Base-by-base conservation (phyloP, 2,888 invertebrate genomes). In the Geophilus truncorum region DNA sequence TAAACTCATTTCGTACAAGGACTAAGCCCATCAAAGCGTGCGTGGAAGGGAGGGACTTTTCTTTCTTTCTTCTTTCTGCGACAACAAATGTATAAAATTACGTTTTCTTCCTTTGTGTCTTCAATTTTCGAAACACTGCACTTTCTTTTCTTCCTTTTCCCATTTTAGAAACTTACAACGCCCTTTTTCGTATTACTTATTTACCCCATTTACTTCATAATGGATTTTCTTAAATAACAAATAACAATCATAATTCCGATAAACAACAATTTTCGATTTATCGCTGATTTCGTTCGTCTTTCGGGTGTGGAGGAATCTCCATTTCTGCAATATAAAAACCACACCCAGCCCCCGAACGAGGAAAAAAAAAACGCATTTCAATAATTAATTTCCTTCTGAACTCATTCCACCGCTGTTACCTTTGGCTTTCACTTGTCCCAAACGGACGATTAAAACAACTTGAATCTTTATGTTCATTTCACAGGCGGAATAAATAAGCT, bases 11-110 rank as follows among this genome's bases (percentile, higher is more conserved):
- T 62, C 10, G 62, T 6, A 57, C n/a, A 25, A 62, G 28, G 25
- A 62, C 62, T 62, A 25, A 62, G 28, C 23, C 25, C 25, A 62
- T 62, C 62, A 45, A 45, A 45, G n/a, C n/a, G 40, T 12, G 15
- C 15, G 40, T 10, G 34, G 45, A 45, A n/a, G n/a, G 45, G n/a
- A 18, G 18, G 9, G 32, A 32, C 32, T 9, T 32, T 32, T 6
- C 32, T 32, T 32, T 9, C 32, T 6, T 32, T n/a, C 45, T 5
- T n/a, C 45, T n/a, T 45, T n/a, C 45, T 40, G n/a, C n/a, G n/a
- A 40, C 40, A 18, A 23, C 62, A 62, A 62, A 62, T 62, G 23
- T 62, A 62, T 62, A 62, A 62, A 62, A 62, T 62, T 62, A 62
- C 62, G 10, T 62, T 62, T 62, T 62, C 23, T 25, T 40, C 18